Evolutionary conservation across 1,140 invertebrate species (phyloP), one percentile per base, ranked within the genome.

Genomic region (Pteromalus puparum): DNA sequence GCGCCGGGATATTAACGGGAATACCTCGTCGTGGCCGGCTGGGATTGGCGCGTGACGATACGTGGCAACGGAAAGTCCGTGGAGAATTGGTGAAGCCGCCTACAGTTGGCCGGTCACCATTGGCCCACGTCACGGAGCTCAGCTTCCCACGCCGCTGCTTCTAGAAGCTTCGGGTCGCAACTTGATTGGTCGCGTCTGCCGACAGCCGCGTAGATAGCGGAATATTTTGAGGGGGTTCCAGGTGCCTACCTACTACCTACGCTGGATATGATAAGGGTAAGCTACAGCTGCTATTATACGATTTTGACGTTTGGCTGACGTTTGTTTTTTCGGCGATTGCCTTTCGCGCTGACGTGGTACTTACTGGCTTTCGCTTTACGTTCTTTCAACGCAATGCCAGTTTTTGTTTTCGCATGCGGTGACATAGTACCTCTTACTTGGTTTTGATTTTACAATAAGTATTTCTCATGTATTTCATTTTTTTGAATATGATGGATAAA

Each of bases 71-170:
- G 90, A 91, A 91, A 89, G 30, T 82, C 85, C 21, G 21, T 18
- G 53, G 75, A 18, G 86, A 74, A 91, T 93, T 93, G 90, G 91
- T 84, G 72, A 68, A 80, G 15, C 18, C 34, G n/a, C 18, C 87
- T 84, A 89, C 90, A 93, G 93, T 93, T 95, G 94, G 92, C 93
- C 84, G 18, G 21, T 74, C 77, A 18, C 85, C 70, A 94, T 94
- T 94, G 94, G 94, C 92, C 93, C 94, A 95, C 94, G 94, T 94
- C 86, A 85, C 84, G 77, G 21, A 73, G 34, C 24, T 34, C 65
- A 21, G 72, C 34, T 28, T 67, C 21, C 4, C 34, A 73, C 30
- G 30, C 67, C 46, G 24, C 75, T 65, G 82, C 72, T 89, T 88
- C 89, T 85, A 87, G 89, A 91, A 90, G 81, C 84, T 91, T 90